Conservation (phyloP, 2,113 vertebrate species). For the Gobius niger region DNA sequence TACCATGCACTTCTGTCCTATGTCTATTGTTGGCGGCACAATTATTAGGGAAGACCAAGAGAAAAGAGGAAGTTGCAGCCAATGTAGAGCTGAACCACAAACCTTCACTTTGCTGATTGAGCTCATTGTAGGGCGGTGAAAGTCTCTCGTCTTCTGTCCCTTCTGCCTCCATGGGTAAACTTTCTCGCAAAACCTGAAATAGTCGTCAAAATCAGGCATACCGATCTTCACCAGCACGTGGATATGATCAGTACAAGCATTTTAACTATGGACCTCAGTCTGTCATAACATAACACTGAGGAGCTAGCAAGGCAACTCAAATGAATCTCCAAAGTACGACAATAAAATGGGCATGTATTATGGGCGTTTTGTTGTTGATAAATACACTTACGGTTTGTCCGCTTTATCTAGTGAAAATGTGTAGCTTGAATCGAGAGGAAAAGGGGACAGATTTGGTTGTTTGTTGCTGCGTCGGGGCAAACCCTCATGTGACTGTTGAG, state of each 20-base stretch:
- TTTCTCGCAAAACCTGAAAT: conserved; percentile 17
- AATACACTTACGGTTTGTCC: conserved; percentile 20
- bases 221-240: background rate
- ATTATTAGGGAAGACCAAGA: background rate
- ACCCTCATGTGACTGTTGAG: conserved; percentile 52
- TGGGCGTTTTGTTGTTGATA: no score
- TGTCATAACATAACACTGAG: background rate
- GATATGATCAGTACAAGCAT: background rate
- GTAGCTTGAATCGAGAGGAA: background rate
- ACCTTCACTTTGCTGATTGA: conserved; percentile 42
- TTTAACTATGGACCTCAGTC: background rate
- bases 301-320: conserved; percentile 3
- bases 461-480: conserved; percentile 16
- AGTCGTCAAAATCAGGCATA: background rate
- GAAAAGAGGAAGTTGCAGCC: background rate
- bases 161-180: conserved; percentile 64
- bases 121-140: conserved; percentile 37
- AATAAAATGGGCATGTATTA: background rate
- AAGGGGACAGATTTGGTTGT: background rate
- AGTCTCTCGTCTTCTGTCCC: conserved; percentile 45
- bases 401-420: background rate
- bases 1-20: background rate
- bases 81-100: background rate
- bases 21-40: background rate
- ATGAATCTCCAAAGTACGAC: background rate